Evolutionary conservation across 2,797 vertebrate genomes (phyloP).

Genomic region (Amblyraja radiata): DNA sequence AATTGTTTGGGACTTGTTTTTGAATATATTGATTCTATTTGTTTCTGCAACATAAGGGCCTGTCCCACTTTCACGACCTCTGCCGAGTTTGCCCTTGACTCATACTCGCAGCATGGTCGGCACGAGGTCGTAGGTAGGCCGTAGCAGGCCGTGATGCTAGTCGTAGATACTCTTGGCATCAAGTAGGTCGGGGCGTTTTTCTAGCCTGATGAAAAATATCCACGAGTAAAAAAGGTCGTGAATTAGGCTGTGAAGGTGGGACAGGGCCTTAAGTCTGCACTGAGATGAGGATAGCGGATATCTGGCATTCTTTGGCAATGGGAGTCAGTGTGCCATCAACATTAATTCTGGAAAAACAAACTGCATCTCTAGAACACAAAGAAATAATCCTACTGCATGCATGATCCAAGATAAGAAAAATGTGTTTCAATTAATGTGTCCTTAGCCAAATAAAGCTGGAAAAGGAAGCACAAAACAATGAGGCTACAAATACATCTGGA

Average conservation of each 20-base stretch:
- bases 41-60: not conserved
- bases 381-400: slow-evolving; percentile 6
- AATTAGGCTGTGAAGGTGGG: too few species aligned
- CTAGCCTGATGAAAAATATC: too few species aligned
- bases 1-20: not conserved
- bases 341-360: not conserved
- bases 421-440: not conserved
- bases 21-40: not conserved
- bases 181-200: too few species aligned
- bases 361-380: not conserved
- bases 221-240: too few species aligned
- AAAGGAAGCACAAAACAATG: slow-evolving; percentile 1
- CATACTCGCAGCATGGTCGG: too few species aligned
- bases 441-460: slow-evolving; percentile 21
- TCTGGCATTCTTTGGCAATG: not conserved
- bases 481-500: slow-evolving; percentile 12
- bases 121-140: too few species aligned
- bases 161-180: too few species aligned
- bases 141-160: too few species aligned
- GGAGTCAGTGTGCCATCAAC: not conserved
- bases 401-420: slow-evolving; percentile 24
- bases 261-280: not conserved
- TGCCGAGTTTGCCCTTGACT: too few species aligned
- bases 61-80: too few species aligned
- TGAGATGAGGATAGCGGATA: not conserved